Evolutionary conservation across 2,888 invertebrate genomes (phyloP), one percentile per base, ranked within the genome.

Genomic region (Amphimallon solstitiale): DNA sequence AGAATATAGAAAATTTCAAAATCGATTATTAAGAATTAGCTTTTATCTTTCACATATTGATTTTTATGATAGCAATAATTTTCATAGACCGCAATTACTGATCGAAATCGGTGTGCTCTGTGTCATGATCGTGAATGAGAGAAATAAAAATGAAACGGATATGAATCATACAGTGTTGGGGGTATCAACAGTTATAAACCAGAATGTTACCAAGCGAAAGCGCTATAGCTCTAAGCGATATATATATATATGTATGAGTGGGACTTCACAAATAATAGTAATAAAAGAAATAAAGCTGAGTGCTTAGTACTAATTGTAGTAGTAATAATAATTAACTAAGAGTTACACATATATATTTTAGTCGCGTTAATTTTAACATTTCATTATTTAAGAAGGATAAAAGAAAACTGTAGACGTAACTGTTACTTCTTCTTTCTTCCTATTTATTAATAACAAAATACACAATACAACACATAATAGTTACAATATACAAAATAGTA

Each of bases 71-170:
- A 14, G 14, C 15, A 43, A 1, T 43, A 14, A 7, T 3, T 5
- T 1, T 15, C 7, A 14, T 43, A 7, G 15, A 14, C 14, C 14
- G 43, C 17, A 43, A 2, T 15, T 15, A 21, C 17, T n/a, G 21
- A n/a, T 10, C 21, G 10, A 17, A 7, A 43, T 37, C 37, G 43
- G 56, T n/a, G 62, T 51, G 29, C 54, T n/a, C 40, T 23, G 63
- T 54, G 23, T 54, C 15, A 73, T 74, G 73, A 70, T 71, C 63
- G 70, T 75, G 74, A 75, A 74, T 75, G 73, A 74, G 67, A 73
- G 71, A 73, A 69, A 71, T 65, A 68, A 72, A 60, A 66, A 64
- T 65, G 69, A 56, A 48, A 34, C 48, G 63, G 29, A 63, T n/a
- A n/a, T 40, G 35, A 63, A 38, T 21, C 23, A 63, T 68, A 68